Evolutionary conservation across 2,113 vertebrate genomes (phyloP).

Genomic region (Scolopax mira): DNA sequence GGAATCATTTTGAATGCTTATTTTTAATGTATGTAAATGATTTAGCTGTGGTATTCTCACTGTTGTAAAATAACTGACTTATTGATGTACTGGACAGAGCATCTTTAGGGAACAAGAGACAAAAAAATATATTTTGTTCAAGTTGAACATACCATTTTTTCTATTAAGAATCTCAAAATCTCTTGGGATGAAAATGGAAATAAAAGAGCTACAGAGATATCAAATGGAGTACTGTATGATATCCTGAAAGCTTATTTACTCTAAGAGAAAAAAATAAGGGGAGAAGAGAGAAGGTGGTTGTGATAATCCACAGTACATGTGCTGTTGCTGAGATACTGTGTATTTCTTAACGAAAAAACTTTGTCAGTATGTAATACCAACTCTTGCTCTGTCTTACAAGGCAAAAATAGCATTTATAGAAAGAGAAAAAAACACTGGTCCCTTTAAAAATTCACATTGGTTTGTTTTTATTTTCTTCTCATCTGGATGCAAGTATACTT

Average conservation of each 20-base stretch:
- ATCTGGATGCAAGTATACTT: not conserved
- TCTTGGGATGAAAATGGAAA: conserved; percentile 16
- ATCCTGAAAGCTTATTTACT: conserved; percentile 19
- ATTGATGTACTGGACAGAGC: not conserved
- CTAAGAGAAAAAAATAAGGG: not conserved
- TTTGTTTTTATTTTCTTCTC: not conserved
- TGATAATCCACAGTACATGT: not conserved
- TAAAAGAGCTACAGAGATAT: not conserved
- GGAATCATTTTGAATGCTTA: not conserved
- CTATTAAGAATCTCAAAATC: not conserved
- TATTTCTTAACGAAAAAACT: not conserved
- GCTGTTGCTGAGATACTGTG: conserved; percentile 20
- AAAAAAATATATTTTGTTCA: not conserved
- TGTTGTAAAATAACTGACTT: not conserved
- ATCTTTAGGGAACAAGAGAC: not conserved
- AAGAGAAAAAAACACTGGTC: not conserved
- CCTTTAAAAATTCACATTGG: not conserved
- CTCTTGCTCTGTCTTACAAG: not conserved
- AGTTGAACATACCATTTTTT: not conserved
- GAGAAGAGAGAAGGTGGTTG: not conserved
- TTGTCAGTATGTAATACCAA: not conserved
- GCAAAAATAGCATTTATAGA: not conserved
- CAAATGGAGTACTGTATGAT: not conserved
- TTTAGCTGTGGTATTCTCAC: not conserved
- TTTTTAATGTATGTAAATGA: not conserved